Evolutionary conservation across 2,113 vertebrate species (phyloP), one percentile per base, ranked within the genome.

Genomic region (Marcusenius ussheri): DNA sequence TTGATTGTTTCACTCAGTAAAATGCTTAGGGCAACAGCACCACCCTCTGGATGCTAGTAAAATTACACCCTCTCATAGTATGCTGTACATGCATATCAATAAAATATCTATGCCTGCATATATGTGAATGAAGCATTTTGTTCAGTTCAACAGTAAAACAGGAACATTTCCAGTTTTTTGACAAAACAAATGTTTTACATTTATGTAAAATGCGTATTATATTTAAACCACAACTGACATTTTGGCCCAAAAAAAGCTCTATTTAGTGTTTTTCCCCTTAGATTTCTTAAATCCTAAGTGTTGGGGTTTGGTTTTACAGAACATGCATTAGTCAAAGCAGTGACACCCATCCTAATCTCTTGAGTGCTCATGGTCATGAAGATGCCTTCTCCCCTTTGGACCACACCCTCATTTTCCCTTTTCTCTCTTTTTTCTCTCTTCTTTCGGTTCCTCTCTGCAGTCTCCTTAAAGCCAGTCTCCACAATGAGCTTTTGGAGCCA

Each of bases 381-480:
- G 50, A 56, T 83, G 77, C 88, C 83, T 39, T 56, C 47, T 74
- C 46, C 58, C 45, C 45, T 47, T 46, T 77, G 27, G 66, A 27
- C 49, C 35, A 49, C 86, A 62, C 62, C 84, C 53, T 87, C 85
- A 89, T 89, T 91, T 91, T 58, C 89, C 85, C 58, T 70, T 80
- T 94, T 94, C 90, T 94, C 58, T 50, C 74, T 94, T 94, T 90
- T 94, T 91, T 90, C 45, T 94, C 91, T 94, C 94, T 93, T 91
- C 91, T 94, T 93, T 91, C 93, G 93, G 92, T 97, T 96, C 96
- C 95, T 96, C 95, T 96, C 95, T 96, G 93, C 97, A 99, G 98
- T 96, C 96, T 98, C 94, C 95, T 99, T 95, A 97, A 97, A 93
- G 96, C 97, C 93, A 96, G 97, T 94, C 97, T 99, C 94, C 97